Conservation (phyloP, 2,888 invertebrate genomes). For the Gisinianus flammeolus region DNA sequence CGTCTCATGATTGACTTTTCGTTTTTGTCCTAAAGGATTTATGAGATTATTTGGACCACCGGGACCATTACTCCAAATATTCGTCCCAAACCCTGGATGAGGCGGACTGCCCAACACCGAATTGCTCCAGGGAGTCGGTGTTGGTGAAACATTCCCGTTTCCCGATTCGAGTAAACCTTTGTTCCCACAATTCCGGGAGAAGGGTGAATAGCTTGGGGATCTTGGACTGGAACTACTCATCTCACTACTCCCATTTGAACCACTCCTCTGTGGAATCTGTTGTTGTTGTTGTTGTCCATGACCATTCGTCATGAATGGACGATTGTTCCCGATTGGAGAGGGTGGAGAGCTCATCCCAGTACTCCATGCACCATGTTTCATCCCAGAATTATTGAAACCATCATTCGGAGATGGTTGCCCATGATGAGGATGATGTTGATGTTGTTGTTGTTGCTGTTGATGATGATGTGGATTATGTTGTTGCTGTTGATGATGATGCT, state of each 20-base stretch:
- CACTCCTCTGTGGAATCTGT: slow-evolving; percentile 53
- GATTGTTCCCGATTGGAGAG: slow-evolving; percentile 57
- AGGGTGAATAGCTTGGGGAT: slow-evolving; percentile 56
- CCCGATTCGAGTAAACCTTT: slow-evolving; percentile 59
- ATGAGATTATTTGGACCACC: slow-evolving; percentile 53
- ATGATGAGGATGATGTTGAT: slow-evolving; percentile 30
- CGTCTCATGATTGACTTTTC: slow-evolving; percentile 62
- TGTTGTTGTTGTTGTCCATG: slow-evolving; percentile 41
- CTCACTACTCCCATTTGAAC: slow-evolving; percentile 58
- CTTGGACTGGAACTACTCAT: slow-evolving; percentile 57
- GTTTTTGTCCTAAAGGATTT: slow-evolving; percentile 62
- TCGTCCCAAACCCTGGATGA: slow-evolving; percentile 46
- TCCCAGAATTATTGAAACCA: slow-evolving; percentile 37
- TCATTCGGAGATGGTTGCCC: slow-evolving; percentile 31
- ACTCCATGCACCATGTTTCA: slow-evolving; percentile 55
- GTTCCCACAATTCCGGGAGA: slow-evolving; percentile 53
- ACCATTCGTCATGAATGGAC: slow-evolving; percentile 51
- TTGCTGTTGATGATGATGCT: slow-evolving; percentile 37
- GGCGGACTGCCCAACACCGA: slow-evolving; percentile 59
- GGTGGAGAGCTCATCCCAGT: slow-evolving; percentile 57
- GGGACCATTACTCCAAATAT: slow-evolving; percentile 58
- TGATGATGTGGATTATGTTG: slow-evolving; percentile 41
- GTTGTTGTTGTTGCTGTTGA: slow-evolving; percentile 39
- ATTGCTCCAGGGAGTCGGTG: slow-evolving; percentile 57
- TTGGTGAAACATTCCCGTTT: slow-evolving; percentile 59